Evolutionary conservation across 2,113 vertebrate genomes (phyloP), one percentile per base, ranked within the genome.

Genomic region (Cettia cetti): DNA sequence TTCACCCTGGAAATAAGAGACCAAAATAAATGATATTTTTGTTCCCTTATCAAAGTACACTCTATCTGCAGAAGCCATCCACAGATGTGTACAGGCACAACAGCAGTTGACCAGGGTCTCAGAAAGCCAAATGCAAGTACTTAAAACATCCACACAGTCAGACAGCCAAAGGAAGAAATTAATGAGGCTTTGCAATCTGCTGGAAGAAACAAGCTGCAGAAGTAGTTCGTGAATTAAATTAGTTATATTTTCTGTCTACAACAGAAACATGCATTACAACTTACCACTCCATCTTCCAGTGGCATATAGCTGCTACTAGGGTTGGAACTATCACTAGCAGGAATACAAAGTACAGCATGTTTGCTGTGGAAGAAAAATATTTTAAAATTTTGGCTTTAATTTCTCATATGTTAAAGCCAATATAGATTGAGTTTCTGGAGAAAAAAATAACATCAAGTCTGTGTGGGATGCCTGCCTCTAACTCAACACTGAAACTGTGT

Each of bases 241-340:
- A 42, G 17, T 70, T 65, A 57, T 5, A 1, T 39, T 59, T 28
- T 76, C 42, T 79, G 57, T 53, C 53, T 57, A 45, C 28, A 76
- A 40, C 17, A 91, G 40, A 39, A 66, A 81, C 76, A 56, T 20
- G 37, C n/a, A 37, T 40, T 35, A 11, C 30, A 84, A 97, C 98
- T 97, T 96, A 98, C 98, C 98, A 96, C 17, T 96, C 92, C 42
- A 94, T 96, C 82, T 97, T 98, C 95, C 97, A 95, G 82, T 45
- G 86, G 64, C 97, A 98, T 3, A 76, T 0, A 37, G 95, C 49
- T 37, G 70, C 86, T 76, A 77, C 16, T 45, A 98, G 15, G 26
- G 94, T 13, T 30, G 95, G 90, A 31, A 97, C 7, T 21, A 94
- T 27, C 90, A 97, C 68, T 15, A 97, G 49, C 71, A 96, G 78